phyloP scores from a whole-genome alignment of 64 coral and sea anemone genomes.

The Stichodactyla mertensii region DNA sequence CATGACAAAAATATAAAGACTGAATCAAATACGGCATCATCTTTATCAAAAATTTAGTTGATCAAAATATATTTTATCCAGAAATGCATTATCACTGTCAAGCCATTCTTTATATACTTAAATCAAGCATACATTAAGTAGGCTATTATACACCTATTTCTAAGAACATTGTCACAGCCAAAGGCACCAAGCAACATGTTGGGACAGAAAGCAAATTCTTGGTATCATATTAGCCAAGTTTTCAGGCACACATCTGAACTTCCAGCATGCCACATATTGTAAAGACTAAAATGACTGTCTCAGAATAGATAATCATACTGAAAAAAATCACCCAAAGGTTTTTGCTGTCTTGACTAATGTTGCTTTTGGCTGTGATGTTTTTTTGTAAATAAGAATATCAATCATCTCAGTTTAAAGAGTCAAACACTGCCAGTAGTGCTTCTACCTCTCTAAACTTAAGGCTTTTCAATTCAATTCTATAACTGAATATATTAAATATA shows the following conservation, averaged over 20 bases:
- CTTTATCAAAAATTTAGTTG: background rate
- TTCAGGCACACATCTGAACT: no score
- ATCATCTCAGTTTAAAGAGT: background rate
- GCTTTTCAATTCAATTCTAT: background rate
- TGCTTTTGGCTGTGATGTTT: no score
- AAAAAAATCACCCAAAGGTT: no score
- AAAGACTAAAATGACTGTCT: no score
- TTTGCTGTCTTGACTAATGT: no score
- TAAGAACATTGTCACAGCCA: no score
- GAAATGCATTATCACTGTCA: background rate
- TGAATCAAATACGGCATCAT: background rate
- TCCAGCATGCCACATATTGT: no score
- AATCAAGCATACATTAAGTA: background rate
- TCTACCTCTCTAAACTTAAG: no score
- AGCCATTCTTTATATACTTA: background rate
- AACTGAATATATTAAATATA: background rate
- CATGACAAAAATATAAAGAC: background rate
- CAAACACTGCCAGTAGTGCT: background rate
- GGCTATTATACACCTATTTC: background rate
- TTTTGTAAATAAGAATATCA: background rate
- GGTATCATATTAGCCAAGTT: no score
- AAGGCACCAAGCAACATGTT: no score
- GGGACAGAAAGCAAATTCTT: no score
- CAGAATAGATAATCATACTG: no score
- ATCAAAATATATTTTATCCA: background rate